These are phyloP conservation scores for Microtus richardsoni DNA, from an alignment of 2,113 vertebrate genomes.

Conservation along the genomic window DNA sequence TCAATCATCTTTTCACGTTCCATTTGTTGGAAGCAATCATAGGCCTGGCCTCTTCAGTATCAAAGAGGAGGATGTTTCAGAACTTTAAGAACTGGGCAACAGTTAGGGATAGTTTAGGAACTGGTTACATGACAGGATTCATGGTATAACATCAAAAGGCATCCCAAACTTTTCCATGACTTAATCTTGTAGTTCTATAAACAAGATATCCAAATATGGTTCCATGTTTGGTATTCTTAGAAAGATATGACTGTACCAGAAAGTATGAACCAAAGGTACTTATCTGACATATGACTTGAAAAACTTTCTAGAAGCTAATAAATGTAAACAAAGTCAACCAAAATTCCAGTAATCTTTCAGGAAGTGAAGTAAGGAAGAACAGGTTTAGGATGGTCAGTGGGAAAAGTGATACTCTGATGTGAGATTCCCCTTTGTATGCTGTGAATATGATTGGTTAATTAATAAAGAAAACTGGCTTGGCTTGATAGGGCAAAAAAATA, in stretches of 20 bases:
- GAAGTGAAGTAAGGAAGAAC: conserved; percentile 38
- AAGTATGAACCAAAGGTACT: not conserved
- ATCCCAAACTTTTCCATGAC: not conserved
- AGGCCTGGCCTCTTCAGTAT: not conserved
- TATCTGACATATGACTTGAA: not conserved
- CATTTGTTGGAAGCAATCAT: conserved; percentile 24
- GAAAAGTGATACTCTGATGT: not conserved
- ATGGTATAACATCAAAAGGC: not conserved
- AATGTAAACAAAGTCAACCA: not conserved
- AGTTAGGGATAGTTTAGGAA: not conserved
- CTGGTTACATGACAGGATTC: not conserved
- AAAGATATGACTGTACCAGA: not conserved
- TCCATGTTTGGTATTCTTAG: conserved; percentile 1
- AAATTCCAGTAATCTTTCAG: not conserved
- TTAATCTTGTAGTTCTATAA: conserved; percentile 28
- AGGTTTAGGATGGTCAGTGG: not conserved
- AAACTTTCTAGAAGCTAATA: not conserved
- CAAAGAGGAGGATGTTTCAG: not conserved
- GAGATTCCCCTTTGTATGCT: too few relatives aligned
- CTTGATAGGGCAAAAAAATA: too few relatives aligned
- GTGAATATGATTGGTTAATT: too few relatives aligned
- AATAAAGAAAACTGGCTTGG: too few relatives aligned
- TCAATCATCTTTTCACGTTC: not conserved
- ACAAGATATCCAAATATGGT: not conserved
- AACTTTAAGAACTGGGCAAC: not conserved